Base-by-base conservation (phyloP, 2,797 vertebrate genomes). In the Microctenopoma steveboyesi region DNA sequence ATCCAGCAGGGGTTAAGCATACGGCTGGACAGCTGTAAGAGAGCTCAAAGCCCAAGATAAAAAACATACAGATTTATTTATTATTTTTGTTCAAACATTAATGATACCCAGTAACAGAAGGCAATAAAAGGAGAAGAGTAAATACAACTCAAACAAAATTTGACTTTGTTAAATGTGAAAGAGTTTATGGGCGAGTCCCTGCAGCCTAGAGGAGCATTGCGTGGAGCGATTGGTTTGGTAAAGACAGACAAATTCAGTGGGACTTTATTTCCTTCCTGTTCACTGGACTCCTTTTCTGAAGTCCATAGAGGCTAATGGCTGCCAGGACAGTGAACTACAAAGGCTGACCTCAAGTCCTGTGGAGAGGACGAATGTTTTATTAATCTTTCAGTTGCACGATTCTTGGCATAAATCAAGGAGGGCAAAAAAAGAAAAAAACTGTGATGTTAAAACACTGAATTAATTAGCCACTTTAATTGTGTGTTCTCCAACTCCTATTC, bases 381-480 rank as follows among this genome's bases (percentile, higher is more conserved):
- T 84, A 72, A 87, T 91, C 60, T 81, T 86, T 87, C 48, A 82
- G 73, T 68, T 72, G 74, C 66, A 65, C 69, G 71, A 82, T 81
- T 79, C 64, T 65, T 86, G 76, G 80, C 81, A 14, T 81, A 58
- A 71, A 81, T 72, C 51, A 49, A 62, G 68, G 81, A 60, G 67
- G 18, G 64, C 50, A 40, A 59, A 69, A 71, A 74, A 80, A 69
- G 60, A 35, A 15, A 69, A 60, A 58, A 83, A 50, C 50, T 15
- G 47, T 58, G 71, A 86, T 72, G 74, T 88, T 87, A 86, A 85
- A 91, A 87, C 56, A 67, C 58, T 81, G 86, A 92, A 93, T 94
- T 90, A 91, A 94, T 93, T 90, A 91, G 71, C 72, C 79, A 83
- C 81, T 91, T 90, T 89, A 91, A 92, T 89, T 89, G 88, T 90